phyloP scores from a whole-genome alignment of 2,888 invertebrate genomes.

The Rhingia rostrata region DNA sequence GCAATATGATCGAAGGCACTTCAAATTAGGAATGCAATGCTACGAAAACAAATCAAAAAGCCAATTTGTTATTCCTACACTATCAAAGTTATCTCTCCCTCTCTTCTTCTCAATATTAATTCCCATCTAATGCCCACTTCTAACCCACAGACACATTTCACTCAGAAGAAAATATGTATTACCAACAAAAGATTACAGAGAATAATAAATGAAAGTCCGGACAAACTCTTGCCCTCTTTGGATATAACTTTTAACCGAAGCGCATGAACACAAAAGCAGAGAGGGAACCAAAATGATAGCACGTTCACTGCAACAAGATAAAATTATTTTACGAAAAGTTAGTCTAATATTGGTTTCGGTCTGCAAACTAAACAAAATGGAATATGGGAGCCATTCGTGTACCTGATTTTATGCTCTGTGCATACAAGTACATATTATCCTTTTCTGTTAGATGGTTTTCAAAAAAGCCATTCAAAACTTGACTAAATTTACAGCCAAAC shows the following conservation, averaged over 20 bases:
- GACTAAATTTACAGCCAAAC: conserved; percentile 11
- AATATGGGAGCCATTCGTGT: conserved; percentile 17
- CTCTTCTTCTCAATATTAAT: conserved; percentile 1
- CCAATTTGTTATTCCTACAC: background rate
- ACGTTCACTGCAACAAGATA: conserved; percentile 37
- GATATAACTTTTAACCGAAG: conserved; percentile 40
- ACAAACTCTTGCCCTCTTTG: conserved; percentile 42
- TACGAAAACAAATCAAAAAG: conserved; percentile 3
- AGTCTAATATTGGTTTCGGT: conserved; percentile 47
- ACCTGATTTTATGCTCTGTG: conserved; percentile 19
- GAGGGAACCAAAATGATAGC: conserved; percentile 27
- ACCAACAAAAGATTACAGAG: conserved; percentile 48
- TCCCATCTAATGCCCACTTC: conserved; percentile 14
- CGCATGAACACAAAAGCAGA: conserved; percentile 13
- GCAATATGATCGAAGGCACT: too few relatives aligned
- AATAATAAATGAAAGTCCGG: conserved; percentile 61
- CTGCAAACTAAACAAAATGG: conserved; percentile 40
- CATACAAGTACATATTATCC: background rate
- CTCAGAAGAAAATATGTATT: conserved; percentile 36
- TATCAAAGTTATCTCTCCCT: background rate
- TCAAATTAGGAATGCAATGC: background rate
- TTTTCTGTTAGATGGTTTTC: conserved; percentile 3
- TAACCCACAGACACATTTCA: conserved; percentile 58
- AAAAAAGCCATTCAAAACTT: conserved; percentile 16
- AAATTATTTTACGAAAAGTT: conserved; percentile 49